Evolutionary conservation across 2,113 vertebrate genomes (phyloP), one percentile per base, ranked within the genome.

Genomic region (Phrynosoma blainvillii): DNA sequence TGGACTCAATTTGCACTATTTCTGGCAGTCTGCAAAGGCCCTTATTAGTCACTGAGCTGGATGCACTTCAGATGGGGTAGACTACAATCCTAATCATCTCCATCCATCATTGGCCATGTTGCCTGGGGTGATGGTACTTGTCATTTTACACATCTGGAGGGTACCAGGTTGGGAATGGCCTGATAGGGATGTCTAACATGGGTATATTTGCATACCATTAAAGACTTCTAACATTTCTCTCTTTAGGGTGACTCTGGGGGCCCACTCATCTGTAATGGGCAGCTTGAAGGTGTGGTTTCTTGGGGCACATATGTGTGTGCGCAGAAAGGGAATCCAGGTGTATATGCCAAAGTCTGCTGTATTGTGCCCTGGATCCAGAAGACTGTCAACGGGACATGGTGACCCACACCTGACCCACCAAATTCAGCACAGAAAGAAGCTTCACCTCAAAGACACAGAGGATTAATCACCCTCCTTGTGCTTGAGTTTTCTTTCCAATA

Each of bases 181-280:
- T 12, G 21, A 30, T 30, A 71, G 11, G 11, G 10, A 71, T 30
- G 30, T 54, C 65, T 1, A 1, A 23, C 6, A 23, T 2, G 32
- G 62, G 40, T 30, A 14, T 1, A 12, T n/a, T 30, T 40, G 14
- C 3, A 75, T 54, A 87, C 1, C 0, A 52, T 16, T 77, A 11
- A 71, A 30, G 18, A 6, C 5, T 27, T 83, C 42, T 70, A 14
- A 23, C 4, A 4, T 70, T 88, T 21, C 2, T 78, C 10, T 59
- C 32, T 78, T 23, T 21, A 88, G 87, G 87, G 87, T 71, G 87
- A 88, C 40, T 88, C 87, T 78, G 87, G 87, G 14, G 87, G 87
- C 2, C 87, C 87, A 2, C 87, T 88, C 23, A 1, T 70, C 74
- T 88, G 87, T 27, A 32, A 52, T 0, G 73, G 81, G 16, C 25